Base-by-base conservation (phyloP, 2,797 vertebrate species). In the Picus viridis region DNA sequence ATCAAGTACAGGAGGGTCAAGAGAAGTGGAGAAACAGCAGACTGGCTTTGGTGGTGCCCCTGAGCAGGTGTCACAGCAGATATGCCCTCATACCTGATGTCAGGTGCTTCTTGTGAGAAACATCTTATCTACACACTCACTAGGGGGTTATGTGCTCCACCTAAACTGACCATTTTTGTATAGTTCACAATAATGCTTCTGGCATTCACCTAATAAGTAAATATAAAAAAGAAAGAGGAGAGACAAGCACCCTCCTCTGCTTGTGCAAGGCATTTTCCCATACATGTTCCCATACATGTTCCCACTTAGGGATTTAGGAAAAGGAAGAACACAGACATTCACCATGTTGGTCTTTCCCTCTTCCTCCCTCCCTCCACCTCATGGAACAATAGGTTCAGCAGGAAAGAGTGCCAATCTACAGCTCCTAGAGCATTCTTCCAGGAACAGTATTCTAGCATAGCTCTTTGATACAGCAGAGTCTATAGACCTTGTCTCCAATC, bases 401-500 rank as follows among this genome's bases (percentile, higher is more conserved):
- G 47, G 76, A 80, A 76, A 70, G 68, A 68, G 77, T 7, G 32
- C 12, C 56, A 61, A 39, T 24, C 34, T 68, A 45, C 86, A 91
- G 53, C 71, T 92, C 67, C 41, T 34, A 36, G 71, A 70, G 49
- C 53, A 36, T 79, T 54, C 51, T 72, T 51, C 64, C 65, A 78
- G 62, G 61, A 63, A 45, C 1, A 1, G 47, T 27, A 83, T 12
- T 89, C 65, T 61, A 88, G 83, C 82, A 75, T 1, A 1, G 80
- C 70, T 73, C 27, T 65, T 49, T 34, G 81, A 64, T 88, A 72
- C 78, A 90, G 88, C 62, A 79, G 26, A 70, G 57, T 18, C 71
- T 86, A 61, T 62, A 94, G 83, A 86, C 49, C 39, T 68, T 76
- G 68, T 86, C 81, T 91, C 83, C 51, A 64, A 77, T 86, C 62